phyloP scores from a whole-genome alignment of 2,797 vertebrate species.

The Notamacropus eugenii region DNA sequence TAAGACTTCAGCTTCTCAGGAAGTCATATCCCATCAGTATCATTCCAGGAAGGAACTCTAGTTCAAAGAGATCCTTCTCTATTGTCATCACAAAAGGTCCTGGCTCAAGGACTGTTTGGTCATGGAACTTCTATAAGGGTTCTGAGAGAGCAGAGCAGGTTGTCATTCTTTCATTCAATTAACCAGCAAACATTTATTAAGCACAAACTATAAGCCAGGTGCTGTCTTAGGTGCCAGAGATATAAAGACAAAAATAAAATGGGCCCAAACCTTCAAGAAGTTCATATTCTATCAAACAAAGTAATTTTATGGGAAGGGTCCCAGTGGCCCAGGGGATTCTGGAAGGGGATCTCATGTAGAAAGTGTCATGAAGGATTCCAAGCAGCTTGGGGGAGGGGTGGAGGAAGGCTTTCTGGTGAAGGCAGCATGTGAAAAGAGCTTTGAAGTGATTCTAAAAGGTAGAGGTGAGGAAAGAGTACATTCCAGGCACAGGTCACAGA shows the following conservation, averaged over 20 bases:
- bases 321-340: not conserved
- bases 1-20: not conserved
- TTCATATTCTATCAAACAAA: not conserved
- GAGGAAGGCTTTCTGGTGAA: not conserved
- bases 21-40: not conserved
- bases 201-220: not conserved
- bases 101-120: not conserved
- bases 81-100: not conserved
- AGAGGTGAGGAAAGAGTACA: not conserved
- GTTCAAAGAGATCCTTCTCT: not conserved
- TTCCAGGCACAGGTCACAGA: not conserved
- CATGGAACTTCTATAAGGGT: not conserved
- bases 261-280: no score
- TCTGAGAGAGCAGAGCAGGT: not conserved
- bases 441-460: not conserved
- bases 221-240: not conserved
- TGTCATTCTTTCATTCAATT: not conserved
- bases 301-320: not conserved
- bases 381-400: not conserved
- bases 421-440: not conserved
- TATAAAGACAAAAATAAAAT: not conserved
- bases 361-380: not conserved
- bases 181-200: not conserved
- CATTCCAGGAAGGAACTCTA: not conserved
- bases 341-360: not conserved